A percentile compares a stretch with the other conserved stretches of the same genome.
phyloP scores from a whole-genome alignment of 2,797 vertebrate species.

The Gadopsis bispinosus region DNA sequence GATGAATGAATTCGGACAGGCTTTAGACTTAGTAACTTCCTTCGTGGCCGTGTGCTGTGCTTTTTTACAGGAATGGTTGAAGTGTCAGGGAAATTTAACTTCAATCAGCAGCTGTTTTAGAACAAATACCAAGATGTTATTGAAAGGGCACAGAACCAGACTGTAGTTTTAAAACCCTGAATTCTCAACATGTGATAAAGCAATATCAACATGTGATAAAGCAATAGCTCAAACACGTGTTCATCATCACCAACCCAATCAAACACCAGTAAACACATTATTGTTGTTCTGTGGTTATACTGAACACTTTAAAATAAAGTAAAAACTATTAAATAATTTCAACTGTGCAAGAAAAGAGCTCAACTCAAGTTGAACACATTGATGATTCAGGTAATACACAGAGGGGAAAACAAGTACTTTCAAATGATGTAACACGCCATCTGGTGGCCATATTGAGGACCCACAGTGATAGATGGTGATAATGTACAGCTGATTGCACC shows the following conservation, averaged over 20 bases:
- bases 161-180: not conserved
- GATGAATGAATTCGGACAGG: not conserved
- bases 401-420: not conserved
- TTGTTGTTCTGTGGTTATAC: not conserved
- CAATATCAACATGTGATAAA: not conserved
- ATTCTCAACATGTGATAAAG: not conserved
- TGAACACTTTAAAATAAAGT: not conserved
- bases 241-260: not conserved
- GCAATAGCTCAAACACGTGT: not conserved
- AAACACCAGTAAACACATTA: not conserved
- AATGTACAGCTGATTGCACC: not conserved
- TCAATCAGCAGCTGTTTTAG: not conserved
- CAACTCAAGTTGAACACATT: not conserved
- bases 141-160: not conserved
- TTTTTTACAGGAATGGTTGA: not conserved
- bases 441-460: conserved; percentile 33
- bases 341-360: not conserved
- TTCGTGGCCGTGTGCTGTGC: not conserved
- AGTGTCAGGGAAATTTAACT: not conserved
- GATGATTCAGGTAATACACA: not conserved
- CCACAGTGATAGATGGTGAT: not conserved
- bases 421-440: not conserved
- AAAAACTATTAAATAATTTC: not conserved
- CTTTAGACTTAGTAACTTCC: not conserved
- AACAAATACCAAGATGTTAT: not conserved